Evolutionary conservation across 2,797 vertebrate species (phyloP), one percentile per base, ranked within the genome.

Genomic region (Perodicticus potto): DNA sequence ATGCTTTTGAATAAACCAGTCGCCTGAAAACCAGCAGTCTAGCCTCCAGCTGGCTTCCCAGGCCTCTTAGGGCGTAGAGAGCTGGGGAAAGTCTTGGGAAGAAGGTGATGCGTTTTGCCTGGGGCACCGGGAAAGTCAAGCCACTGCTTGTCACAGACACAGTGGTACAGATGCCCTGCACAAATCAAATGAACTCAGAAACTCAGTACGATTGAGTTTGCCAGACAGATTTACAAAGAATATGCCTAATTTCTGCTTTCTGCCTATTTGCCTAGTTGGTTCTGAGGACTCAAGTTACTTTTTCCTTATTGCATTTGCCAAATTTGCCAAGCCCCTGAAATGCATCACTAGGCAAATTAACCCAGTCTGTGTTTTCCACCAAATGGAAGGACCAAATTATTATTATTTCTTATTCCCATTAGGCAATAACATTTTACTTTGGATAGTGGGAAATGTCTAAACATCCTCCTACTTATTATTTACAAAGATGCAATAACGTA

Each of bases 211-310:
- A 94, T 97, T 96, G 96, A 89, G 93, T 94, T 97, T 97, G 93
- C 91, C 78, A 43, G 63, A 92, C 94, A 97, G 93, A 98, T 96
- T 93, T 97, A 95, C 96, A 95, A 97, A 97, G 95, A 97, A 94
- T 96, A 96, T 93, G 37, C 93, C 97, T 96, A 94, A 87, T 97
- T 98, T 98, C 94, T 97, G 93, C 92, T 98, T 98, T 97, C 96
- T 98, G 97, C 96, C 96, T 95, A 94, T 94, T 93, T 98, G 95
- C 93, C 87, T 97, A 2, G 55, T 6, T 97, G 83, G 78, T 96
- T 95, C 87, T 91, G 96, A 97, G 91, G 97, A 82, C 86, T 95
- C 95, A 94, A 92, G 45, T 80, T 86, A 57, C 74, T 86, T 84
- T 93, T 95, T 89, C 69, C 19, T 82, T 84, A 29, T 69, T 29